Evolutionary conservation across 2,797 vertebrate genomes (phyloP).

Genomic region (Danio tinwini): DNA sequence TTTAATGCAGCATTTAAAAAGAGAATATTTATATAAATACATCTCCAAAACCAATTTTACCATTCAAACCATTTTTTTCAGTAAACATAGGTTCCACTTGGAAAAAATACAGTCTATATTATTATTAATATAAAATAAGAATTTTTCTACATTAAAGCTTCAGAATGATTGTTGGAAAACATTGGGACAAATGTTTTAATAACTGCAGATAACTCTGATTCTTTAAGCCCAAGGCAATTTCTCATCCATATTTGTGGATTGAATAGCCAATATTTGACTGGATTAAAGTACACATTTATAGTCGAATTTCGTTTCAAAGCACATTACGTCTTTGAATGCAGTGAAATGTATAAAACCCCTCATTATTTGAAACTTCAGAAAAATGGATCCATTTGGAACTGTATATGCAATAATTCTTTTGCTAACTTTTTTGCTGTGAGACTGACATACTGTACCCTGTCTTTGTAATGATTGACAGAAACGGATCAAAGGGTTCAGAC

Average conservation of each 20-base stretch:
- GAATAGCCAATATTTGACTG: not conserved
- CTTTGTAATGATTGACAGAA: slow-evolving; percentile 24
- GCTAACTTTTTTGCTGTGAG: not conserved
- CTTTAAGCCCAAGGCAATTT: slow-evolving; percentile 11
- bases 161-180: not conserved
- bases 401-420: slow-evolving; percentile 2
- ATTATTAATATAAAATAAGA: not conserved
- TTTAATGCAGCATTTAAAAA: too few relatives aligned
- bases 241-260: not conserved
- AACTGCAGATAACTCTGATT: not conserved
- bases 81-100: not conserved
- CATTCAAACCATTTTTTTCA: not conserved
- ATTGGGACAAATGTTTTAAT: not conserved
- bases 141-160: not conserved
- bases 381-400: slow-evolving; percentile 2
- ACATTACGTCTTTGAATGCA: not conserved
- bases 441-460: not conserved
- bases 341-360: slow-evolving; percentile 15
- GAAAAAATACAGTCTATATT: not conserved
- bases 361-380: slow-evolving; percentile 27
- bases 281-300: not conserved
- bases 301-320: not conserved
- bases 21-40: too few relatives aligned
- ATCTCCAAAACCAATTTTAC: too few relatives aligned
- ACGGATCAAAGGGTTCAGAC: not conserved